phyloP scores from a whole-genome alignment of 2,113 vertebrate genomes.

The Ophthalmolycus amberensis region DNA sequence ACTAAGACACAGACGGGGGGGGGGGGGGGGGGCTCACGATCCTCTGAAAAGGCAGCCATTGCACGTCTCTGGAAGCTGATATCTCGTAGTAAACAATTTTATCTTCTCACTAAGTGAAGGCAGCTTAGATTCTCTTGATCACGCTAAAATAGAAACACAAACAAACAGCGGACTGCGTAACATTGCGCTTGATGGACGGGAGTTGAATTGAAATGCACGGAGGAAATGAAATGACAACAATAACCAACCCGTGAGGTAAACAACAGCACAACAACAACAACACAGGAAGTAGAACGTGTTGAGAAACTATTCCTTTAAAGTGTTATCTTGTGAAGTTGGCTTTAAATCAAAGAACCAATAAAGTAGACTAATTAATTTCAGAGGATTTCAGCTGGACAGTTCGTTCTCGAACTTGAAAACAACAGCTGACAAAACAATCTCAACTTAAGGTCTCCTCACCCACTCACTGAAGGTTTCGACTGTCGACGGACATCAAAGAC shows the following conservation, averaged over 20 bases:
- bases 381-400: background rate
- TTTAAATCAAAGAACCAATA: background rate
- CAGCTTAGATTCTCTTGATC: conserved; percentile 55
- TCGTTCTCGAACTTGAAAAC: background rate
- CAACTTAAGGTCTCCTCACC: background rate
- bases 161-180: conserved; percentile 30
- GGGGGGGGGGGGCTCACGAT: conserved; percentile 6
- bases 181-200: conserved; percentile 7
- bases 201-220: conserved; percentile 19
- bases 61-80: conserved; percentile 53
- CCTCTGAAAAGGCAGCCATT: conserved; percentile 60
- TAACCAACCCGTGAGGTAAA: conserved; percentile 6
- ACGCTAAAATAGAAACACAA: conserved; percentile 23
- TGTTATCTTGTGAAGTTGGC: background rate
- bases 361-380: background rate
- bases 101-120: conserved; percentile 59
- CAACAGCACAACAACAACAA: conserved; percentile 6
- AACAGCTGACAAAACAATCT: background rate
- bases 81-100: conserved; percentile 54
- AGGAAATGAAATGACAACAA: conserved; percentile 29
- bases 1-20: conserved; percentile 40
- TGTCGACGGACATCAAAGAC: background rate
- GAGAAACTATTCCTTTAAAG: background rate
- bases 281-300: conserved; percentile 1
- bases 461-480: background rate